A percentile compares a stretch with the other conserved stretches of the same genome.
phyloP scores from a whole-genome alignment of 2,888 invertebrate species.

The Euproctis similis region DNA sequence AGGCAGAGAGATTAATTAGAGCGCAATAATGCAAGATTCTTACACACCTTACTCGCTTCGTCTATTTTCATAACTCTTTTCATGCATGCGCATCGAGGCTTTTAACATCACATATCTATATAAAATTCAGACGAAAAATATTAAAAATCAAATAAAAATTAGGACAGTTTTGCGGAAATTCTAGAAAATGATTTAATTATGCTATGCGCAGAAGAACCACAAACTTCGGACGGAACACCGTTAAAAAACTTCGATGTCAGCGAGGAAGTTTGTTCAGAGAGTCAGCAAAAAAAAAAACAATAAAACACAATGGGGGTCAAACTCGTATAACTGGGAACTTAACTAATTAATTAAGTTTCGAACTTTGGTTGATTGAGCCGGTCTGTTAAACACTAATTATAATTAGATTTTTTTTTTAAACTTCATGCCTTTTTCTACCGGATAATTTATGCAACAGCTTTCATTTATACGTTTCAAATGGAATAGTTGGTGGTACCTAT shows the following conservation, averaged over 20 bases:
- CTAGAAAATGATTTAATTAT: conserved; percentile 21
- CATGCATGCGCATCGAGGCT: too few species aligned
- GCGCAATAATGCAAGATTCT: too few species aligned
- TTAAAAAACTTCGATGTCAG: conserved; percentile 14
- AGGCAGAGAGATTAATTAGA: too few species aligned
- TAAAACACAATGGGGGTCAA: conserved; percentile 27
- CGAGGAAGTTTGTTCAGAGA: conserved; percentile 13
- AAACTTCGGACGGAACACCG: conserved; percentile 14
- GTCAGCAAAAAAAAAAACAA: conserved; percentile 23
- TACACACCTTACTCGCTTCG: too few species aligned
- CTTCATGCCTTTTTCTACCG: not conserved
- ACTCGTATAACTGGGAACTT: conserved; percentile 27
- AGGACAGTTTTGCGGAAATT: too few species aligned
- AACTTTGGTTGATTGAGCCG: conserved; percentile 11
- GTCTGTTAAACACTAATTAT: conserved; percentile 4
- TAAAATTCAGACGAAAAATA: too few species aligned
- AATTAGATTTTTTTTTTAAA: not conserved
- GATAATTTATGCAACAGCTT: too few species aligned
- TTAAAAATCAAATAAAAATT: too few species aligned
- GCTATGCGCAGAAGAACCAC: conserved; percentile 11
- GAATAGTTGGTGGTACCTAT: too few species aligned
- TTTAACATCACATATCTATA: too few species aligned
- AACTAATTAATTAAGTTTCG: conserved; percentile 30
- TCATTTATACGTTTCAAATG: too few species aligned
- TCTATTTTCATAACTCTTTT: too few species aligned